Percentiles rank a stretch among this genome's conserved stretches.
These are phyloP conservation scores for Cassiopea xamachana DNA, from an alignment of 30 jellyfish, hydroid and myxozoan species.

Conservation along the genomic window DNA sequence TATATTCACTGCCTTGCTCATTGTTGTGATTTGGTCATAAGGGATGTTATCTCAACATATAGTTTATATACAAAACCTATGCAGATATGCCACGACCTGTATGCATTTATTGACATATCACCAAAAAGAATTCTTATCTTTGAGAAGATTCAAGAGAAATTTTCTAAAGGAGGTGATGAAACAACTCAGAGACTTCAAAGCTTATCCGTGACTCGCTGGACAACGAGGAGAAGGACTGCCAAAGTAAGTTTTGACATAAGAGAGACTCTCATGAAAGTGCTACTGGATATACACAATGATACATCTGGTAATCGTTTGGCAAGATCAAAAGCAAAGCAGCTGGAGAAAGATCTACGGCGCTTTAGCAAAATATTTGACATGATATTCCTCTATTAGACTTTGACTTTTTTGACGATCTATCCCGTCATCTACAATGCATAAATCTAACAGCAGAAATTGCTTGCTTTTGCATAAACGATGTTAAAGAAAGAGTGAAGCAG, in stretches of 20 bases:
- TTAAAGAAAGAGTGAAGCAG: no score
- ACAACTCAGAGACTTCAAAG: not conserved
- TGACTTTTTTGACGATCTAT: constrained; percentile 10
- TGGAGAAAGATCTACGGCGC: no score
- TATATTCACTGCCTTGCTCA: constrained; percentile 54
- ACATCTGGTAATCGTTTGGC: constrained; percentile 28
- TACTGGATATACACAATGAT: constrained; percentile 15
- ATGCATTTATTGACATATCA: constrained; percentile 42
- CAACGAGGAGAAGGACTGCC: constrained; percentile 50
- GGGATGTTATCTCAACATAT: not conserved
- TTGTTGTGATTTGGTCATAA: constrained; percentile 19
- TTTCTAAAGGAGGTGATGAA: not conserved
- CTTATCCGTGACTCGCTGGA: constrained; percentile 26
- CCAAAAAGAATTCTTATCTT: constrained; percentile 31
- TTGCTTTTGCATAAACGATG: no score
- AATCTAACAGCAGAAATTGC: constrained; percentile 65
- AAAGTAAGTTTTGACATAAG: constrained; percentile 11
- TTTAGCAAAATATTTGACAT: no score
- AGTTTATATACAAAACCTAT: not conserved
- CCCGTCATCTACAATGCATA: constrained; percentile 41
- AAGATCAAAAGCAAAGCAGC: no score
- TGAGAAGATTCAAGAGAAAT: constrained; percentile 24
- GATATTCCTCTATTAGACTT: not conserved
- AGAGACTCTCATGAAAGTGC: constrained; percentile 2
- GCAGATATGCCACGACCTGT: constrained; percentile 6